phyloP scores from a whole-genome alignment of 1,140 invertebrate species.

The Rhopalosiphum padi region DNA sequence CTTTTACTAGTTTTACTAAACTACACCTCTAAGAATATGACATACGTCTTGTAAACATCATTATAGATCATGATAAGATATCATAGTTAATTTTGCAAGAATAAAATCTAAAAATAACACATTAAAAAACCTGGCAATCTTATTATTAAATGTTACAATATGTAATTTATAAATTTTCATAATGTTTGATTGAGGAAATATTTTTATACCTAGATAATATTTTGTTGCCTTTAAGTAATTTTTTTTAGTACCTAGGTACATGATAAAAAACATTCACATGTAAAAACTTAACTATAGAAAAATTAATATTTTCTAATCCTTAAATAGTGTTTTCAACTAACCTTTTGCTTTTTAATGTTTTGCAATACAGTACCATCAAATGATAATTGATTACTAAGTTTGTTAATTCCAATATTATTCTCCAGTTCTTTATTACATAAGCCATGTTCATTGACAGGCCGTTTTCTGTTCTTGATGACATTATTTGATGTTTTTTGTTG shows the following conservation, averaged over 20 bases:
- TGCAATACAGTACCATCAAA: background rate
- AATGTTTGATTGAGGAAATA: background rate
- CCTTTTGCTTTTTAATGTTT: conserved; percentile 39
- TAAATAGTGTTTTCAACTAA: background rate
- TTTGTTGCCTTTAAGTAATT: background rate
- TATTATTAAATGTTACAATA: background rate
- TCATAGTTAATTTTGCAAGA: background rate
- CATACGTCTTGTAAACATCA: background rate
- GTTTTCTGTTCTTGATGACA: conserved; percentile 37
- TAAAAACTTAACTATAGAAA: too few species aligned
- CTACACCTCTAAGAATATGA: background rate
- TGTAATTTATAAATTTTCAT: background rate
- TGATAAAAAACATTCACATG: background rate
- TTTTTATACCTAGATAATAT: background rate
- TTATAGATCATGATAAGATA: background rate
- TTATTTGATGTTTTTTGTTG: conserved; percentile 3
- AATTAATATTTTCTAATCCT: background rate
- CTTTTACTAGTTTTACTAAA: too few species aligned
- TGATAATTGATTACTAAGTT: conserved; percentile 38
- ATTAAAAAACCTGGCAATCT: background rate
- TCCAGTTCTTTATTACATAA: background rate
- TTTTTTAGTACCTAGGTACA: background rate
- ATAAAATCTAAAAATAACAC: background rate
- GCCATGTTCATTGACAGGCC: background rate
- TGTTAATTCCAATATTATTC: background rate